Evolutionary conservation across 1,140 invertebrate genomes (phyloP).

Genomic region (Phenacoccus solenopsis): DNA sequence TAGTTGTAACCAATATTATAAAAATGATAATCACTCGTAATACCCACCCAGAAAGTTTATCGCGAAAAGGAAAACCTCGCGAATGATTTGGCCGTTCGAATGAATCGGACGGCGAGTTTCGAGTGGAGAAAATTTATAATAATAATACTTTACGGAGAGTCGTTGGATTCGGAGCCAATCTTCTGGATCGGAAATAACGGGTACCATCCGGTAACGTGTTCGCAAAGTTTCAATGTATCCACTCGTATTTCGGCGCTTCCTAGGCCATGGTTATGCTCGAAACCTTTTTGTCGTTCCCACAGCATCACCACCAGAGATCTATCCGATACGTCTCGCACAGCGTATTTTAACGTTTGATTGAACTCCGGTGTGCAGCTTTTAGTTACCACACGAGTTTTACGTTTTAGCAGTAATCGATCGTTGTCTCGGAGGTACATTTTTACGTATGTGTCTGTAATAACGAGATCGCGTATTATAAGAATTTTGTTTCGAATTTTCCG

Average conservation of each 20-base stretch:
- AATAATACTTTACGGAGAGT: slow-evolving; percentile 43
- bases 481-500: too few species aligned
- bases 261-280: slow-evolving; percentile 74
- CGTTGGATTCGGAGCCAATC: slow-evolving; percentile 51
- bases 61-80: too few species aligned
- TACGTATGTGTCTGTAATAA: slow-evolving; percentile 78
- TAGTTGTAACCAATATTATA: too few species aligned
- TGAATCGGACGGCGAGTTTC: too few species aligned
- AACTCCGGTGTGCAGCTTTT: slow-evolving; percentile 69
- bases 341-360: slow-evolving; percentile 76
- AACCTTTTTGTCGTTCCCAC: slow-evolving; percentile 74
- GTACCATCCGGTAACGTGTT: slow-evolving; percentile 74
- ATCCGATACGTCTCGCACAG: slow-evolving; percentile 69
- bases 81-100: too few species aligned
- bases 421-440: slow-evolving; percentile 85
- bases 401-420: slow-evolving; percentile 73
- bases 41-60: too few species aligned
- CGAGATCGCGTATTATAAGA: too few species aligned
- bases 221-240: slow-evolving; percentile 60
- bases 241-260: slow-evolving; percentile 74
- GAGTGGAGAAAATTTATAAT: slow-evolving; percentile 4
- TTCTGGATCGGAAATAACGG: slow-evolving; percentile 70
- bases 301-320: slow-evolving; percentile 74
- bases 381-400: slow-evolving; percentile 71
- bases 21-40: too few species aligned